Base-by-base conservation (phyloP, 2,888 invertebrate genomes). In the Pristionchus mayeri region DNA sequence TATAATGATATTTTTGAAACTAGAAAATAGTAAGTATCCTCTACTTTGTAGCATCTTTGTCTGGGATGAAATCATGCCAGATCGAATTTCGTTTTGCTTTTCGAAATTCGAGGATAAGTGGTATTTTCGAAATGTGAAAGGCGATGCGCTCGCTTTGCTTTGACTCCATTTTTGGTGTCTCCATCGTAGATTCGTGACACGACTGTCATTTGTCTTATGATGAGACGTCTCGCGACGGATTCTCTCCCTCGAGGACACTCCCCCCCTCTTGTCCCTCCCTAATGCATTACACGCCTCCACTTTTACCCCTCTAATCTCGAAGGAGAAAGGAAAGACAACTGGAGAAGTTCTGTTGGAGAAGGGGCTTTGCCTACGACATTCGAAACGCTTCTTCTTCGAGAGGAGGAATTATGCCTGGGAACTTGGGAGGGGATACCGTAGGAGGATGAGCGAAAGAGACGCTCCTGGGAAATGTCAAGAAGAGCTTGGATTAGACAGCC, bases 211-310 rank as follows among this genome's bases (percentile, higher is more conserved):
- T 40, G 71, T 71, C 71, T 71, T 71, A 71, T 71, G 71, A 67
- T 67, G 67, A 67, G 67, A 67, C 44, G 71, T 11, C 40, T 71
- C 24, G 30, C n/a, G 44, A 71, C 24, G 71, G 21, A 71, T 37
- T 71, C 40, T 71, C 40, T 40, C 71, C 44, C 71, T n/a, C 3
- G 37, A 34, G 37, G 67, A 67, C 34, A 21, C 67, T 44, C 30
- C 40, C n/a, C 40, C 40, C 40, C n/a, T 6, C 21, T 37, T 37
- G 44, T 40, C 71, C 71, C 57, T 60, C 21, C 71, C 21, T 71
- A 71, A 71, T 71, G 40, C 40, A 71, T 71, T 71, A 71, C 71
- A 44, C 71, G 71, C 71, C 71, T 71, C 71, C 40, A 37, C 71
- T 71, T 40, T 44, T 24, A 16, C 7, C 44, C 71, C 71, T n/a